A percentile compares a stretch with the other conserved stretches of the same genome.
Conservation (phyloP, 2,113 vertebrate species). For the Megaceryle torquata region DNA sequence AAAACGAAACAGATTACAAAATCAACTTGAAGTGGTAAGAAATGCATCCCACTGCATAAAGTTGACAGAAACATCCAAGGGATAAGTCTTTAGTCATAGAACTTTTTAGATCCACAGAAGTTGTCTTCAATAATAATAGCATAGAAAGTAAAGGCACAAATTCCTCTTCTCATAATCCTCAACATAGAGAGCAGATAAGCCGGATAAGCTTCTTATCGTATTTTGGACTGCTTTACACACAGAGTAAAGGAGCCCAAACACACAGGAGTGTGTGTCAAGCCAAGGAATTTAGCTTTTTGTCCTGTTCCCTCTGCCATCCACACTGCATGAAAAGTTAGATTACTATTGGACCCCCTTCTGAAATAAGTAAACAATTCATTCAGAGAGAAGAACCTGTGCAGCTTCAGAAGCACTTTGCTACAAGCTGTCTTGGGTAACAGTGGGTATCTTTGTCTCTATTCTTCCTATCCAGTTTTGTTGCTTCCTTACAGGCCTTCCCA, state of each 20-base stretch:
- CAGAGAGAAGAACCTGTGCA: not conserved
- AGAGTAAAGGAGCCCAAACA: not conserved
- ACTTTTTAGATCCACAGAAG: not conserved
- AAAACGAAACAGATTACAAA: not conserved
- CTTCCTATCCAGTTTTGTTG: not conserved
- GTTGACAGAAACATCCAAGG: not conserved
- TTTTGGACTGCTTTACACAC: not conserved
- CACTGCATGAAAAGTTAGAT: not conserved
- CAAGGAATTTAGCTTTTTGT: not conserved
- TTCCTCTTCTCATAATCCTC: not conserved
- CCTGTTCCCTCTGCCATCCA: not conserved
- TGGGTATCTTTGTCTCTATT: not conserved
- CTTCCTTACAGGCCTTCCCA: not conserved
- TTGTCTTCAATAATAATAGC: not conserved
- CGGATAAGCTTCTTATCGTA: not conserved
- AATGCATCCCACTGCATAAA: not conserved
- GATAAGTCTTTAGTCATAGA: not conserved
- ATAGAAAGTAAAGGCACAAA: not conserved
- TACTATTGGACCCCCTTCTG: not conserved
- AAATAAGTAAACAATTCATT: not conserved
- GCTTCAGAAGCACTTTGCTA: not conserved
- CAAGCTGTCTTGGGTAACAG: not conserved
- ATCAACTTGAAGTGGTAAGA: not conserved
- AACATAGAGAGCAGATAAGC: not conserved
- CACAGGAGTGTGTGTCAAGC: not conserved